These are phyloP conservation scores for Gymnobelideus leadbeateri DNA, from an alignment of 2,113 vertebrate genomes.

Conservation along the genomic window DNA sequence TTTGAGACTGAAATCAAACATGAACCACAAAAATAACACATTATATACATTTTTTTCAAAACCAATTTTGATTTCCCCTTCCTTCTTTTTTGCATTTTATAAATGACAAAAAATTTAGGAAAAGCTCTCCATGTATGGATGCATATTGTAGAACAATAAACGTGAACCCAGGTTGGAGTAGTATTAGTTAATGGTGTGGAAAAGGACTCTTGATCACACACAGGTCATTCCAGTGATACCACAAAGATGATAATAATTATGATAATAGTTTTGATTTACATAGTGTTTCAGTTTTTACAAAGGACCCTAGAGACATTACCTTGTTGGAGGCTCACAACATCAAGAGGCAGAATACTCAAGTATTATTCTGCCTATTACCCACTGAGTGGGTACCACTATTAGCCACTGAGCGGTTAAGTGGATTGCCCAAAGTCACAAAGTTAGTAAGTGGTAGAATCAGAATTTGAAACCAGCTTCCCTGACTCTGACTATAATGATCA, in stretches of 20 bases:
- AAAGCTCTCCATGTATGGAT: not conserved
- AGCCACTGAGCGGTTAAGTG: not conserved
- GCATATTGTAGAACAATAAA: not conserved
- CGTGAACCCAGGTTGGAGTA: not conserved
- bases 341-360: not conserved
- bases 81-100: not conserved
- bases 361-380: not conserved
- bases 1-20: not conserved
- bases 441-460: not conserved
- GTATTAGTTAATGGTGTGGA: not conserved
- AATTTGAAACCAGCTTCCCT: not conserved
- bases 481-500: not conserved
- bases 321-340: not conserved
- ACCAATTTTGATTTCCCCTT: not conserved
- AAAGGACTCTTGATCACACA: not conserved
- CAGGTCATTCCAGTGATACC: not conserved
- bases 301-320: not conserved
- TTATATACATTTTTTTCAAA: not conserved
- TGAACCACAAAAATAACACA: not conserved
- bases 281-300: not conserved
- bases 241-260: not conserved
- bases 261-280: not conserved
- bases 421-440: not conserved
- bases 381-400: not conserved
- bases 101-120: not conserved